Evolutionary conservation across 2,113 vertebrate genomes (phyloP).

Genomic region (Vulpes lagopus): DNA sequence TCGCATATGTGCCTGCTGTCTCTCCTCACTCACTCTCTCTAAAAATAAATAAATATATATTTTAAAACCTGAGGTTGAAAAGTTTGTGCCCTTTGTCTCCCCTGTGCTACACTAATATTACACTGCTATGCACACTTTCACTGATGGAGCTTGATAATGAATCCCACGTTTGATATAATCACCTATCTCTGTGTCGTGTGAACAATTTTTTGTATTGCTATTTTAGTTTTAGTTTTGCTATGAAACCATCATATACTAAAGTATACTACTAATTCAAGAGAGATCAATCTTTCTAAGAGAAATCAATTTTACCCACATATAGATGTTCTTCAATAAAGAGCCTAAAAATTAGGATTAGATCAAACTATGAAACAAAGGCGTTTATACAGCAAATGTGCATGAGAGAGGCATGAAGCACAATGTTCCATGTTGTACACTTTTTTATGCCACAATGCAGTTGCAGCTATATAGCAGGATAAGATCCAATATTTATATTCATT

Average conservation of each 20-base stretch:
- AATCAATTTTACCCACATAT: neutral
- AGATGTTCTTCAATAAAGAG: conserved; percentile 25
- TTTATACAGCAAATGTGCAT: neutral
- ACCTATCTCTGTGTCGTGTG: neutral
- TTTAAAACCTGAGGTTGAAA: neutral
- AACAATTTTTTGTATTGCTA: neutral
- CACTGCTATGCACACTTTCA: neutral
- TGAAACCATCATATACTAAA: neutral
- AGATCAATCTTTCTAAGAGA: conserved; percentile 2
- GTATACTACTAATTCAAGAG: neutral
- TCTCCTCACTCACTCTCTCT: neutral
- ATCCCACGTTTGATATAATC: neutral
- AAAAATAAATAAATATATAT: neutral
- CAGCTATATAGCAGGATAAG: neutral
- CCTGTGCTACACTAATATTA: neutral
- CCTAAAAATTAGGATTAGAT: neutral
- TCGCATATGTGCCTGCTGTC: neutral
- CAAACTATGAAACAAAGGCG: neutral
- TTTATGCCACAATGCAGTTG: neutral
- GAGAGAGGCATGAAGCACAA: neutral
- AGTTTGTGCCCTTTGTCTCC: neutral
- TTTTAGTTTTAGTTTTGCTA: conserved; percentile 6
- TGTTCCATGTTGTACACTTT: neutral
- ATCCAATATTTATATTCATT: neutral
- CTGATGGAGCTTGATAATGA: neutral